These are phyloP conservation scores for Chrosomus eos DNA, from an alignment of 2,797 vertebrate species.

Conservation along the genomic window DNA sequence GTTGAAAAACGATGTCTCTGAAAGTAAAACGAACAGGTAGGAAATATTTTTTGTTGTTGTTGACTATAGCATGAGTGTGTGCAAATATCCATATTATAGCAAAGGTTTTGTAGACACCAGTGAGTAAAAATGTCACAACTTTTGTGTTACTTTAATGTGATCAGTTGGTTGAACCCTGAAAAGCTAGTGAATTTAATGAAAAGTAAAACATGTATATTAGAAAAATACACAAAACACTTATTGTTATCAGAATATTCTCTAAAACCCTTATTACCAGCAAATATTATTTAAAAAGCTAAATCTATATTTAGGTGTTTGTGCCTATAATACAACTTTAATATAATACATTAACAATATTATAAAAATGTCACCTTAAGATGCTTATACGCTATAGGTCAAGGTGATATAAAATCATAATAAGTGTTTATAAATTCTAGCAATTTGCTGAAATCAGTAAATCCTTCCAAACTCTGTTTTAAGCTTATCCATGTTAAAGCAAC, in stretches of 20 bases:
- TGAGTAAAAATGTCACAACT: not conserved
- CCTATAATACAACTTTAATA: not conserved
- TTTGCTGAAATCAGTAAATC: constrained; percentile 5
- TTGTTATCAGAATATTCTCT: too few relatives aligned
- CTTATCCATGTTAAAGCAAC: not conserved
- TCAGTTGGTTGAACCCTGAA: not conserved
- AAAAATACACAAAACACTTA: not conserved
- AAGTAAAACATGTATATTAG: not conserved
- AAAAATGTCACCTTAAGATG: not conserved
- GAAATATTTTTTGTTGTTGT: not conserved
- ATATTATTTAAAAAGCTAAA: not conserved
- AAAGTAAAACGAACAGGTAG: constrained; percentile 62
- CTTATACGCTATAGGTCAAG: not conserved
- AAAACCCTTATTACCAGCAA: not conserved
- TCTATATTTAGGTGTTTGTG: not conserved
- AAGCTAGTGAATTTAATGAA: not conserved
- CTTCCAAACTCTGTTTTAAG: not conserved
- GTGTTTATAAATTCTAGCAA: not conserved
- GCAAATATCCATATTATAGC: not conserved
- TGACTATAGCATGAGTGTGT: not conserved
- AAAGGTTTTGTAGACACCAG: not conserved
- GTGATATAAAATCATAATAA: not conserved
- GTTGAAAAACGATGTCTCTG: constrained; percentile 33
- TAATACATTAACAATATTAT: not conserved
- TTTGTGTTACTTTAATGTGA: not conserved